Percentiles rank a stretch among this genome's conserved stretches.
Conservation (phyloP, 2,797 vertebrate genomes). For the Rhinophrynus dorsalis region DNA sequence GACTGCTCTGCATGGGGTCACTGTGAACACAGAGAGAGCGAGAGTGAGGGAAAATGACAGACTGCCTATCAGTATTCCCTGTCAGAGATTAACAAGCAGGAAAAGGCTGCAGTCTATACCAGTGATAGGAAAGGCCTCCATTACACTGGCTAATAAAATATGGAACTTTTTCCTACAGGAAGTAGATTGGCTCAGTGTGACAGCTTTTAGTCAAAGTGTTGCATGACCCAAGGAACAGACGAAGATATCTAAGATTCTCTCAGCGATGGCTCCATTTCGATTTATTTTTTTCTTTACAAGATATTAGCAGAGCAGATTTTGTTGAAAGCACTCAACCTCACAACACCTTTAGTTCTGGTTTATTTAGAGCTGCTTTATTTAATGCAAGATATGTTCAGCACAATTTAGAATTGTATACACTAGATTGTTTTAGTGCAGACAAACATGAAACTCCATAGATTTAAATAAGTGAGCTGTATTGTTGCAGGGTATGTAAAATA, state of each 20-base stretch:
- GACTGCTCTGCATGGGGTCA: constrained; percentile 50
- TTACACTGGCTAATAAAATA: constrained; percentile 42
- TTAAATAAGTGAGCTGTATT: neutral
- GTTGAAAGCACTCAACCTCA: no score
- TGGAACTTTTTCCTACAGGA: constrained; percentile 14
- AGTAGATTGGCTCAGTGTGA: constrained; percentile 20
- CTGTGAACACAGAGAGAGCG: constrained; percentile 22
- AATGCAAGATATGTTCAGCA: no score
- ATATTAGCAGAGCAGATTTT: no score
- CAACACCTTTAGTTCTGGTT: no score
- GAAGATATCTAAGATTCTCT: no score
- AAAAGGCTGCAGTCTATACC: constrained; percentile 58
- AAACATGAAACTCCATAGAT: neutral
- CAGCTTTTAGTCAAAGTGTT: neutral
- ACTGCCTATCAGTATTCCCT: constrained; percentile 53
- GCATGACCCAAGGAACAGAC: neutral
- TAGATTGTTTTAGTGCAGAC: neutral
- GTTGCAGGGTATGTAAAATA: neutral
- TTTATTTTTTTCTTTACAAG: neutral
- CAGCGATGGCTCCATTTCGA: no score
- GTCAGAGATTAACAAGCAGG: constrained; percentile 59
- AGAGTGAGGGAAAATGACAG: constrained; percentile 55
- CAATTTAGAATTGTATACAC: no score
- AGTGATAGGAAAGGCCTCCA: constrained; percentile 49
- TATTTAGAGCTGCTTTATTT: no score